A percentile compares a stretch with the other conserved stretches of the same genome.
phyloP scores from a whole-genome alignment of 2,797 vertebrate genomes.

The Nothura maculosa region DNA sequence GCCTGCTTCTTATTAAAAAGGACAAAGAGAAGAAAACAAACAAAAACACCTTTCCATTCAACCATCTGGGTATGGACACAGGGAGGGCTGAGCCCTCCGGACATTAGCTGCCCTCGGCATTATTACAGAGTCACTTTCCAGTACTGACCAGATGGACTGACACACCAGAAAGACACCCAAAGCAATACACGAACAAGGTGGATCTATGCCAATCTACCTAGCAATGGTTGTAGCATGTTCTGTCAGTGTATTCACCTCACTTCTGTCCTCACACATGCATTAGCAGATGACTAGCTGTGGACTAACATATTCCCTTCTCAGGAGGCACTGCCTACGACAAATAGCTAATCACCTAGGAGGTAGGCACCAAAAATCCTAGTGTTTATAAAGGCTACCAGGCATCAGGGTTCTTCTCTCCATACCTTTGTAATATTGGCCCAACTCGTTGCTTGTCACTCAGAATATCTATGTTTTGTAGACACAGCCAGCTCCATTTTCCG shows the following conservation, averaged over 20 bases:
- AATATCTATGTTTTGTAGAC: slow-evolving; percentile 21
- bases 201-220: background rate
- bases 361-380: background rate
- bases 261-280: background rate
- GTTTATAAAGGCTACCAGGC: slow-evolving; percentile 7
- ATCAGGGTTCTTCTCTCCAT: background rate
- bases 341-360: background rate
- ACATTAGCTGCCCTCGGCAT: background rate
- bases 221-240: background rate
- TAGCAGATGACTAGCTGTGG: background rate
- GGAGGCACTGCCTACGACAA: background rate
- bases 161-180: background rate
- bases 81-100: background rate
- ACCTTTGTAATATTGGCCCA: background rate
- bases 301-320: background rate
- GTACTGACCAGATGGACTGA: background rate
- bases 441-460: background rate
- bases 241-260: background rate
- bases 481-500: background rate
- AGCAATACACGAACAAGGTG: background rate
- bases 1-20: background rate
- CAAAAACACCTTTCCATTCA: background rate
- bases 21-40: background rate
- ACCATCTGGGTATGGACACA: background rate
- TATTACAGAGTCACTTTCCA: background rate